Base-by-base conservation (phyloP, 2,113 vertebrate species). In the Panthera uncia region DNA sequence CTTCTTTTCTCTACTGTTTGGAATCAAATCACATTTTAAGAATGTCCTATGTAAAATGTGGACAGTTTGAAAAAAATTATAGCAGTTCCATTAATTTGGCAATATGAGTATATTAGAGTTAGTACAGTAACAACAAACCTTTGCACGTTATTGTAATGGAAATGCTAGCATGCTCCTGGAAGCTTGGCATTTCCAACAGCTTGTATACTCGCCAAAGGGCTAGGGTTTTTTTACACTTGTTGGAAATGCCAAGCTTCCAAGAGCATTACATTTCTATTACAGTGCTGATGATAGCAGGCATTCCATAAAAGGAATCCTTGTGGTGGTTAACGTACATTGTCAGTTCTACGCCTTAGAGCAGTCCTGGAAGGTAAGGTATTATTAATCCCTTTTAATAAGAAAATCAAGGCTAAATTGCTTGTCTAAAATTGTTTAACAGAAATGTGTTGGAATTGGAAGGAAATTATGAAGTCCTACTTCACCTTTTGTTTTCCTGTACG, bases 11-110 rank as follows among this genome's bases (percentile, higher is more conserved):
- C 80, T n/a, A 73, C 79, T 27, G 1, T 91, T 97, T 97, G 48
- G 19, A 89, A 38, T 91, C 36, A 97, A 79, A 81, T 84, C 80
- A 81, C 13, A 33, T 86, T 89, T 92, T 96, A 82, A 96, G 57
- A 94, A 27, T 92, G 41, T 52, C 25, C n/a, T 95, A 4, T 88
- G 45, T 82, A 91, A 92, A 95, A 74, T 73, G 23, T n/a, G 10
- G 74, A 66, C 66, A 93, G 63, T 85, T 41, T 78, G 29, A 45
- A 76, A 74, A 63, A 90, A 95, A 38, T 80, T 15, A 71, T 76
- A 48, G 7, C 19, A 52, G 19, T 93, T 91, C 11, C 71, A 50
- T 82, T 97, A 63, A 83, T 91, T 95, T 92, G 65, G 45, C 94
- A 69, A 33, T 95, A 45, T 48, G 80, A 84, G 23, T 85, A 27